phyloP scores from a whole-genome alignment of 1,140 invertebrate genomes.

The Melanaphis sacchari region DNA sequence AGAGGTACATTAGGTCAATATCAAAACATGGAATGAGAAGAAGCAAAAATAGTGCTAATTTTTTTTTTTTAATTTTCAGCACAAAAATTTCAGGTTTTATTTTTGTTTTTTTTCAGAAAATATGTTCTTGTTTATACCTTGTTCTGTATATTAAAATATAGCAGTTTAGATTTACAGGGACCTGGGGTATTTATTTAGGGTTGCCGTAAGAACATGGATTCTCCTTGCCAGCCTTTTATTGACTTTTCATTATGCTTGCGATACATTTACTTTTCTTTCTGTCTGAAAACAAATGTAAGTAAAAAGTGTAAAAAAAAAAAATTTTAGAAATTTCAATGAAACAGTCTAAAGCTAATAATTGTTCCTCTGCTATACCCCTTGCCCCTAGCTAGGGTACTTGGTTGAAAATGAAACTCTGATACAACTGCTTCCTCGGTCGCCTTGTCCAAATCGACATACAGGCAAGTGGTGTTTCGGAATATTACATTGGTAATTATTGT shows the following conservation, averaged over 20 bases:
- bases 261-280: slow-evolving; percentile 57
- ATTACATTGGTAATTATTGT: slow-evolving; percentile 43
- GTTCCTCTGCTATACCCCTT: slow-evolving; percentile 65
- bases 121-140: slow-evolving; percentile 47
- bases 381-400: slow-evolving; percentile 59
- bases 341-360: slow-evolving; percentile 60
- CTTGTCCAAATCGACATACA: slow-evolving; percentile 54
- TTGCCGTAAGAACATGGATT: slow-evolving; percentile 54
- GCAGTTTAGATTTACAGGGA: slow-evolving; percentile 56
- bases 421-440: slow-evolving; percentile 34
- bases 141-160: slow-evolving; percentile 54
- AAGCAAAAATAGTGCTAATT: slow-evolving; percentile 44
- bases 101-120: slow-evolving; percentile 50
- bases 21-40: slow-evolving; percentile 49
- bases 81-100: slow-evolving; percentile 36
- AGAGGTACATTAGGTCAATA: slow-evolving; percentile 57
- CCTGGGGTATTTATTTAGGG: slow-evolving; percentile 56
- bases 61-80: slow-evolving; percentile 57
- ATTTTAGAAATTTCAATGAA: slow-evolving; percentile 31
- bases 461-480: slow-evolving; percentile 55
- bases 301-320: slow-evolving; percentile 49
- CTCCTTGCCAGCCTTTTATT: slow-evolving; percentile 50
- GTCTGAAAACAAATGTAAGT: slow-evolving; percentile 57
- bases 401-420: slow-evolving; percentile 55
- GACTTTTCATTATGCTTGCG: slow-evolving; percentile 54